These are phyloP conservation scores for Furnarius figulus DNA, from an alignment of 2,113 vertebrate genomes.

Conservation along the genomic window DNA sequence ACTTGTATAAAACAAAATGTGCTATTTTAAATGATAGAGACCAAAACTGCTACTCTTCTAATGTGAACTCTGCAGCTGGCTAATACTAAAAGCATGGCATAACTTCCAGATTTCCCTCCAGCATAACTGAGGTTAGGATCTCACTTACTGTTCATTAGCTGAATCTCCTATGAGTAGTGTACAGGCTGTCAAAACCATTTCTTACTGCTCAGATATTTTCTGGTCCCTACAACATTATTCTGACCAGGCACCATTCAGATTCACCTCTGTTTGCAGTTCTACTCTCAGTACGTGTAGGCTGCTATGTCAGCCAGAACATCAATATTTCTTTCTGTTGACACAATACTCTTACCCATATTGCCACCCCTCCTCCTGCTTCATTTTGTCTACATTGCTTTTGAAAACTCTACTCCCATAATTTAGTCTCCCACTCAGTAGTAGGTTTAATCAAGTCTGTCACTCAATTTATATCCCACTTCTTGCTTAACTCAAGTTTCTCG, in stretches of 20 bases:
- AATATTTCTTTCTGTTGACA: constrained; percentile 70
- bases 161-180: background rate
- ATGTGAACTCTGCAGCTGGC: background rate
- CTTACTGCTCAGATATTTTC: background rate
- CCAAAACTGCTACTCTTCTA: background rate
- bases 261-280: constrained; percentile 22
- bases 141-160: background rate
- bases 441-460: constrained; percentile 70
- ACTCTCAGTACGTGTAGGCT: constrained; percentile 9
- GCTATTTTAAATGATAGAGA: background rate
- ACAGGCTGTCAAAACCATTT: background rate
- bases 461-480: constrained; percentile 58
- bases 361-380: constrained; percentile 39
- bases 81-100: background rate
- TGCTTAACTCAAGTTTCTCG: constrained; percentile 29
- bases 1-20: background rate
- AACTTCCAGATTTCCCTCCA: background rate
- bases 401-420: constrained; percentile 53
- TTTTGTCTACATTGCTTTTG: constrained; percentile 40
- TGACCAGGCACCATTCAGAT: background rate
- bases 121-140: background rate
- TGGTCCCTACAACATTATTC: background rate
- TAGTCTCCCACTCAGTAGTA: constrained; percentile 68
- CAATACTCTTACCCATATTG: constrained; percentile 58
- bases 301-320: constrained; percentile 60